Evolutionary conservation across 2,888 invertebrate genomes (phyloP), one percentile per base, ranked within the genome.

Genomic region (Litoditis marina): DNA sequence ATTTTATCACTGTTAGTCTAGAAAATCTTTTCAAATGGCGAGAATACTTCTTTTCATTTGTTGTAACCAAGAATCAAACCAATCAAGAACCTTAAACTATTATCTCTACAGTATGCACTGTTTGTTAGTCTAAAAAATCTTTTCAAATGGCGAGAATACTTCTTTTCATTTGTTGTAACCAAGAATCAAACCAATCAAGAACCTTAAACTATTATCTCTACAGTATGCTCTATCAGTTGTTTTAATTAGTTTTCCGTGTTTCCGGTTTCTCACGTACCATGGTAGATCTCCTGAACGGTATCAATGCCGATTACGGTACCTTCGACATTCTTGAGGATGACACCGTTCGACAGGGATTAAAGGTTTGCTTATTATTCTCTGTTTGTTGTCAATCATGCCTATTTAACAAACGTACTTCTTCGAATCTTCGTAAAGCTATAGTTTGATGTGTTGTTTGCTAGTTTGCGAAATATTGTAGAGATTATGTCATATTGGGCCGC

Each of bases 281-380:
- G 22, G 88, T 92, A 69, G 88, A 88, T 68, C 88, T 96, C 68
- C 85, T 96, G 39, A 89, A 91, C 82, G 88, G 88, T 50, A 86
- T 87, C 57, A 80, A 84, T 63, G 83, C 83, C 16, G 83, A 85
- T 55, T 88, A 83, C 74, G 81, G 83, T 32, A 84, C 84, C 5
- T 87, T 87, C 78, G 85, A 87, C 76, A 87, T 87, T 74, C 81
- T 87, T 34, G 59, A 77, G 2, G 86, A 87, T 77, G 85, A 86
- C 22, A 84, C 84, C 60, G 85, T 87, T 22, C 58, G 80, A 25
- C 71, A 76, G 62, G 83, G 83, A 6, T 74, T 86, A 66, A 86
- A 86, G 76, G 67, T 66, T 28, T 5, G n/a, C 30, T 7, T 44
- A 22, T 54, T 53, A 16, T 53, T 5, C 19, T 25, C 3, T 53